Evolutionary conservation across 2,888 invertebrate species (phyloP), one percentile per base, ranked within the genome.

Genomic region (Allolobophora icterica): DNA sequence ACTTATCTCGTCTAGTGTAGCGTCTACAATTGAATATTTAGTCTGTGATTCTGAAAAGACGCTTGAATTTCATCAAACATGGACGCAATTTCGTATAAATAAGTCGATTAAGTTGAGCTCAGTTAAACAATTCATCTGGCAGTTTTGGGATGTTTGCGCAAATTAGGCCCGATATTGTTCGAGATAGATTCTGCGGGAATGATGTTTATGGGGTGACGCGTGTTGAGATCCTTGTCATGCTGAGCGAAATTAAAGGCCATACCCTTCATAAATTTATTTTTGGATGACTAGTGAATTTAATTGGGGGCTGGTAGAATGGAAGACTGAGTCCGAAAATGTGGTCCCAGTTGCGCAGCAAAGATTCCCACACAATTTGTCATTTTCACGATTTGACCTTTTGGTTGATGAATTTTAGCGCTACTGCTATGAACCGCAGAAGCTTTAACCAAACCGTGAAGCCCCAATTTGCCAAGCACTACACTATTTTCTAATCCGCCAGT

Each of bases 21-120:
- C 71, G 71, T 71, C 71, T 71, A n/a, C 71, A 71, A 71, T 71
- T 71, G 71, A 71, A 71, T 71, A 71, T 71, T 71, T 71, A 71
- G 71, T 30, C 71, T 71, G 71, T 71, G 71, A n/a, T 71, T n/a
- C n/a, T 30, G 13, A 71, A 71, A 71, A 71, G 71, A 71, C 71
- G 71, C 71, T 71, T 71, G 4, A 6, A 71, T 71, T 71, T 71
- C 71, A 11, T 71, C 71, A 71, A n/a, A 71, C 30, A 13, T n/a
- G n/a, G 71, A 11, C 71, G 30, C 30, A 6, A 71, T n/a, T 3
- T 71, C 30, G n/a, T n/a, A 13, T n/a, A 71, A 71, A n/a, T n/a
- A 71, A 71, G n/a, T 71, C 17, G n/a, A 71, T 71, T 71, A 71
- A 71, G 30, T 71, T 71, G 71, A n/a, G 71, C 13, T 71, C 71